Base-by-base conservation (phyloP, 2,113 vertebrate species). In the Channa argus region DNA sequence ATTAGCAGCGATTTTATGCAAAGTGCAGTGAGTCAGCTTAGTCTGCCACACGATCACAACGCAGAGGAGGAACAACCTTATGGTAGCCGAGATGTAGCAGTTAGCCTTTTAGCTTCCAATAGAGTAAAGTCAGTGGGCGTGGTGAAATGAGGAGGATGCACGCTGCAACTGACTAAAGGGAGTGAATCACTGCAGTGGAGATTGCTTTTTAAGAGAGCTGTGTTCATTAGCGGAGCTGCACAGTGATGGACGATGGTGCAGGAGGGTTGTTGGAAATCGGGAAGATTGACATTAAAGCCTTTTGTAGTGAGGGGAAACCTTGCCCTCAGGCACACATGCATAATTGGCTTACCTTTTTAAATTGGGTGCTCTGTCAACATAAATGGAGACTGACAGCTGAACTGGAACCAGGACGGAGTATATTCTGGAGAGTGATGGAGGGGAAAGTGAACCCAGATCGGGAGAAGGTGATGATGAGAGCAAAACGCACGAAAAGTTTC, bases 181-280 rank as follows among this genome's bases (percentile, higher is more conserved):
- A 64, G 69, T 59, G 63, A 84, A 58, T 77, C 52, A 58, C 54
- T 13, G 71, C 54, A 49, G 70, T 8, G 6, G 15, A 63, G 14
- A 75, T 39, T 39, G 45, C 14, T 65, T 71, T 60, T 65, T 41
- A 70, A 63, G 13, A 72, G 50, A 61, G 61, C 33, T 6, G 24
- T 12, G 59, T 56, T 82, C 50, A 53, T 61, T 70, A 71, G 61
- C 6, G 2, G 41, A 14, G 59, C 50, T 3, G 36, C 62, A 11
- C 55, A 0, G 38, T 10, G 54, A 69, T 72, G 59, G 34, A 13
- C 5, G 39, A 2, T 11, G 0, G 12, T 11, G 45, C 14, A 13
- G 52, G 14, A 24, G 15, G 11, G 47, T 49, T 59, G 3, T 6
- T 11, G 65, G 52, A 71, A 6, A 60, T 33, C 9, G 12, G 10